Percentiles rank a stretch among this genome's conserved stretches.
phyloP scores from a whole-genome alignment of 1,140 invertebrate genomes.

The Trichomalopsis sarcophagae region DNA sequence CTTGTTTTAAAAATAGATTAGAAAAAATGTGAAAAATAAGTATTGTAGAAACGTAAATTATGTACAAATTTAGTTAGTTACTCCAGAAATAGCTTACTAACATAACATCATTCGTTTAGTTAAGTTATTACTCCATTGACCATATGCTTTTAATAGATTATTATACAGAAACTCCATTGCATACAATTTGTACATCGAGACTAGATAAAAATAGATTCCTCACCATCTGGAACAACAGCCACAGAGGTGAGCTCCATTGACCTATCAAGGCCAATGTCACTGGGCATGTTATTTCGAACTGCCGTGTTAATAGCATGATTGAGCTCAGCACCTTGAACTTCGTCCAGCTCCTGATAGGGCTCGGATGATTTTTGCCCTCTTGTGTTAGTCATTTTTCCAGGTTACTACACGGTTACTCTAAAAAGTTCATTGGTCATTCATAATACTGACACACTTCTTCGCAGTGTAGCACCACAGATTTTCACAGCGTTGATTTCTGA shows the following conservation, averaged over 20 bases:
- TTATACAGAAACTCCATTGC: not conserved
- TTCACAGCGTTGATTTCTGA: not conserved
- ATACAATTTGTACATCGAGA: not conserved
- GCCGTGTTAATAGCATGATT: conserved; percentile 56
- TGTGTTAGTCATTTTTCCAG: conserved; percentile 61
- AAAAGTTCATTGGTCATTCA: not conserved
- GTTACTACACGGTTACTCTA: not conserved
- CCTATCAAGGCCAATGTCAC: conserved; percentile 70
- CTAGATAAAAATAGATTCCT: conserved; percentile 53
- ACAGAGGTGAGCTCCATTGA: conserved; percentile 88
- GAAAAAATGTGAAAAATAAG: not conserved
- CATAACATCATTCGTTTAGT: not conserved
- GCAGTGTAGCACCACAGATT: not conserved
- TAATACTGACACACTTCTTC: not conserved
- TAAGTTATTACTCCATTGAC: not conserved
- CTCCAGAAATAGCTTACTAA: conserved; percentile 19
- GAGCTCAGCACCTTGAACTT: conserved; percentile 64
- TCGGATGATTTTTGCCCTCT: conserved; percentile 61
- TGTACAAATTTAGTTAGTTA: conserved; percentile 31
- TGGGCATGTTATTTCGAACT: conserved; percentile 53
- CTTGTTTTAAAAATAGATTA: conserved; percentile 14
- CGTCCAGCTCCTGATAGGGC: conserved; percentile 67
- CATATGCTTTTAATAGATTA: conserved; percentile 21
- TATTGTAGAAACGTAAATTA: not conserved
- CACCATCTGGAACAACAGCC: conserved; percentile 88